Evolutionary conservation across 2,797 vertebrate genomes (phyloP).

Genomic region (Pagetopsis macropterus): DNA sequence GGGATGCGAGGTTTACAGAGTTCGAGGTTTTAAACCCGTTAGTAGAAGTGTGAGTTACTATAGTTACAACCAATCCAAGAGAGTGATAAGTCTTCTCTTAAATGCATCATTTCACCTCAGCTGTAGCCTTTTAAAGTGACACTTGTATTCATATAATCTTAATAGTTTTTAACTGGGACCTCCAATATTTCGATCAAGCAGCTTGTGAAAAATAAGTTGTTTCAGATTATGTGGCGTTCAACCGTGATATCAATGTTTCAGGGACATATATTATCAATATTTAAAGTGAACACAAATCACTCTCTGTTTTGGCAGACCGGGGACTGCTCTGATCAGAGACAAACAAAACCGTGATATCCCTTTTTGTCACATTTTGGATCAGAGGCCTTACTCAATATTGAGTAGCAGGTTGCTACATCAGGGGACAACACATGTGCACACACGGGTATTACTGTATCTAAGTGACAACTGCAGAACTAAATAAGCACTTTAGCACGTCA

Average conservation of each 20-base stretch:
- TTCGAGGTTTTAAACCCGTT: neutral
- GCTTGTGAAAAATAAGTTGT: neutral
- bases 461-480: conserved; percentile 3
- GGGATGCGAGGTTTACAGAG: neutral
- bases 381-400: neutral
- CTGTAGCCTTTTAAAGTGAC: too few species aligned
- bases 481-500: neutral
- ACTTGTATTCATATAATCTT: too few species aligned
- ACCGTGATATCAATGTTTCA: neutral
- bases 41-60: neutral
- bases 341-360: neutral
- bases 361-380: conserved; percentile 9
- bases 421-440: conserved; percentile 6
- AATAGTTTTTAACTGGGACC: neutral
- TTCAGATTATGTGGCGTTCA: neutral
- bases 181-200: neutral
- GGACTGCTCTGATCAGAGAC: neutral
- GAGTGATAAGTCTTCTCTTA: neutral
- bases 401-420: neutral
- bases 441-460: neutral
- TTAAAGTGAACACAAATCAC: neutral
- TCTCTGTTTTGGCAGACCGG: too few species aligned
- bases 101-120: neutral
- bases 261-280: neutral
- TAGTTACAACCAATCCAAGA: neutral